These are phyloP conservation scores for Pseudopipra pipra DNA, from an alignment of 2,113 vertebrate species.

Conservation along the genomic window DNA sequence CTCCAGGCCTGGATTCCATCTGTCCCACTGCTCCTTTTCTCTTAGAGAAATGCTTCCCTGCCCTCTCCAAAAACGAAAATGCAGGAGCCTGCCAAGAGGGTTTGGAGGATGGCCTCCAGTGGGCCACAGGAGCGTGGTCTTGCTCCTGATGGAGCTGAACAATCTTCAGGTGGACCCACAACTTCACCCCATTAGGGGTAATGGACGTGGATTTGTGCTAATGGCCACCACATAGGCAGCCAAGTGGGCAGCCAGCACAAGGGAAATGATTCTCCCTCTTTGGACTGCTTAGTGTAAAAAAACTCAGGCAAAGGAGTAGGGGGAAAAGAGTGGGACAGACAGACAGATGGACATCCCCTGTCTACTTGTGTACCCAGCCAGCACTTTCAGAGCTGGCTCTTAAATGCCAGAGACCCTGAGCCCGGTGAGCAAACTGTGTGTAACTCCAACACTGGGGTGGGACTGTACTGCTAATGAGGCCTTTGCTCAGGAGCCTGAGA, in stretches of 20 bases:
- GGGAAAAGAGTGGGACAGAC: neutral
- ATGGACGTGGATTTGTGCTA: accelerated
- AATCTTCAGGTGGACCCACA: neutral
- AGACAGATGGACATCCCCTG: neutral
- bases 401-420: neutral
- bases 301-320: neutral
- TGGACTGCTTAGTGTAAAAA: neutral
- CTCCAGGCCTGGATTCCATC: neutral
- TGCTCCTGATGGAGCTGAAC: accelerated
- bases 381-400: accelerated
- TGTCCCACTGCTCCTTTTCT: neutral
- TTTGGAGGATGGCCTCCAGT: neutral
- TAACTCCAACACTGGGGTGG: neutral
- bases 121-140: accelerated
- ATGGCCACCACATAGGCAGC: accelerated
- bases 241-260: accelerated
- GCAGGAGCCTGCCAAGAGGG: neutral
- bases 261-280: accelerated
- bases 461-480: neutral
- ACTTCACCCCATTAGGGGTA: accelerated
- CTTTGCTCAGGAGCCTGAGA: neutral
- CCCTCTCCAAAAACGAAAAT: neutral
- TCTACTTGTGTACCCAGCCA: neutral
- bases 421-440: neutral
- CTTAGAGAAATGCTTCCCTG: neutral